These are phyloP conservation scores for Protaetia brevitarsis DNA, from an alignment of 1,140 invertebrate genomes.

Conservation along the genomic window DNA sequence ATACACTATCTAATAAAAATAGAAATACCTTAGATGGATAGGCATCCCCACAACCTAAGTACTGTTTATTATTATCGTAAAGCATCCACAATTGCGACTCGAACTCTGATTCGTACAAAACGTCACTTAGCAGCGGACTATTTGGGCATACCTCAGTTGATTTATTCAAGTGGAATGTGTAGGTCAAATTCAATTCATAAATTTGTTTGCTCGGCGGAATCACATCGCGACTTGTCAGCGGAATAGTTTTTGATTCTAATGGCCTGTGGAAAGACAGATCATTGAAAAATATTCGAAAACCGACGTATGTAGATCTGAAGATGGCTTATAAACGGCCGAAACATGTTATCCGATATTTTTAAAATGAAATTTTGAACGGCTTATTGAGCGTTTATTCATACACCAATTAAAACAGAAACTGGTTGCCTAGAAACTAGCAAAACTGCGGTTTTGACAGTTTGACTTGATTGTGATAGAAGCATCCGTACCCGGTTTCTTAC, in stretches of 20 bases:
- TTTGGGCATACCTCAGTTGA: constrained; percentile 78
- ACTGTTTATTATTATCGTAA: constrained; percentile 89
- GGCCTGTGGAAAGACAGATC: constrained; percentile 57
- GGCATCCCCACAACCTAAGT: constrained; percentile 82
- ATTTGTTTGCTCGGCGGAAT: constrained; percentile 84
- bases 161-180: constrained; percentile 81
- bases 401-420: no score
- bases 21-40: constrained; percentile 73
- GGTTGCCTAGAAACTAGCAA: no score
- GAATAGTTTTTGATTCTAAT: constrained; percentile 71
- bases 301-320: no score
- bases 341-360: no score
- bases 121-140: constrained; percentile 75
- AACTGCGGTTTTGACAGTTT: no score
- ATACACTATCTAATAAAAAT: neutral
- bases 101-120: constrained; percentile 91
- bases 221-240: constrained; percentile 74
- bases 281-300: no score
- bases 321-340: no score
- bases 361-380: no score
- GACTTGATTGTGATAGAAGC: no score
- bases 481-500: neutral
- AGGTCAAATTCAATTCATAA: constrained; percentile 84
- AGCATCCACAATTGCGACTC: constrained; percentile 96
- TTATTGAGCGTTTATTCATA: no score